A percentile compares a stretch with the other conserved stretches of the same genome.
Evolutionary conservation across 1,140 invertebrate species (phyloP).

Genomic region (Drosophila repletoides): DNA sequence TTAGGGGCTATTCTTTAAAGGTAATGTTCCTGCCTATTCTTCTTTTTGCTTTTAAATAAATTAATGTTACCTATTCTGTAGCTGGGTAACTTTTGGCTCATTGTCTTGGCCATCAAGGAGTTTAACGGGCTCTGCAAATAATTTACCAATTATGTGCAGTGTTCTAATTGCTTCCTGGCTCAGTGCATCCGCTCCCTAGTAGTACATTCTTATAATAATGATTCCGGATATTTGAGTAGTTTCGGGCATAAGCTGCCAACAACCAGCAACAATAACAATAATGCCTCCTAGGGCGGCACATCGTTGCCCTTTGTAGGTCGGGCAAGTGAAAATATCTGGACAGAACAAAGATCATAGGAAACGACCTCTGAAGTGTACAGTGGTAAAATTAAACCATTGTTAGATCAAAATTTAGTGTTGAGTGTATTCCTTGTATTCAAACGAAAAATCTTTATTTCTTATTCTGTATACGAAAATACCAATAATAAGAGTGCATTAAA

Average conservation of each 20-base stretch:
- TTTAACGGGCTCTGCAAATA: slow-evolving; percentile 57
- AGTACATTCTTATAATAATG: slow-evolving; percentile 77
- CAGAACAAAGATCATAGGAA: slow-evolving; percentile 53
- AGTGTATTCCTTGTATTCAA: too few species aligned
- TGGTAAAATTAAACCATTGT: slow-evolving; percentile 24
- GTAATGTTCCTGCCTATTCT: background rate
- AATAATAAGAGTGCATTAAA: too few species aligned
- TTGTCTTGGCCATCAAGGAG: slow-evolving; percentile 37
- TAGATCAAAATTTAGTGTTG: too few species aligned
- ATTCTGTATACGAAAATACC: too few species aligned
- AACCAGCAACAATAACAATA: slow-evolving; percentile 58
- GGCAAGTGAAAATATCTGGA: slow-evolving; percentile 42
- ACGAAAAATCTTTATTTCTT: too few species aligned
- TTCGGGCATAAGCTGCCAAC: slow-evolving; percentile 68
- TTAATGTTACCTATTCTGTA: slow-evolving; percentile 22
- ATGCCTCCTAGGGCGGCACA: slow-evolving; percentile 34
- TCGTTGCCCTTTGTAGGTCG: slow-evolving; percentile 49
- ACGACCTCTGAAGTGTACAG: slow-evolving; percentile 31
- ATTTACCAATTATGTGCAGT: slow-evolving; percentile 71
- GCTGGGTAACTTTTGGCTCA: slow-evolving; percentile 14
- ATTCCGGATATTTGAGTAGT: slow-evolving; percentile 80
- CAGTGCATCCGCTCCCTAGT: slow-evolving; percentile 51
- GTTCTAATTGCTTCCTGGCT: slow-evolving; percentile 72
- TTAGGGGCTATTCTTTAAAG: slow-evolving; percentile 47
- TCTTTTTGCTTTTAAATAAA: slow-evolving; percentile 36